These are phyloP conservation scores for Tenthredo distinguenda DNA, from an alignment of 2,888 invertebrate genomes.

Conservation along the genomic window DNA sequence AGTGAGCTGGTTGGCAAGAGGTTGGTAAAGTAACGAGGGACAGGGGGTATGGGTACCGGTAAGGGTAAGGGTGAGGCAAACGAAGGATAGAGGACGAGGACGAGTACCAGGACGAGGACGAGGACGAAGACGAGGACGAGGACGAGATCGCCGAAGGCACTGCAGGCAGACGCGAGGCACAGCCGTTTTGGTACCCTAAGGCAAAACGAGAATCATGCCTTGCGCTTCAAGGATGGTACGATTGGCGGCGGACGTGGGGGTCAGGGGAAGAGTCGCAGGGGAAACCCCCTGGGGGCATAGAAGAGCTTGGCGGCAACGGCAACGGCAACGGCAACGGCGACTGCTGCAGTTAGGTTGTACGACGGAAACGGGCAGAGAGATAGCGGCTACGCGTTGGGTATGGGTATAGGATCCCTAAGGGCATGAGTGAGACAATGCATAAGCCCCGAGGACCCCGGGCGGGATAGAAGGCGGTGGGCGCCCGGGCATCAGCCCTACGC, in stretches of 20 bases:
- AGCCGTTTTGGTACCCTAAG: conserved; percentile 70
- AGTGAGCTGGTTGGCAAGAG: conserved; percentile 57
- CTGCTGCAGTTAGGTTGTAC: conserved; percentile 66
- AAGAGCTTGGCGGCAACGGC: conserved; percentile 58
- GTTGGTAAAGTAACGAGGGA: conserved; percentile 63
- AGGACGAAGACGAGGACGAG: conserved; percentile 59
- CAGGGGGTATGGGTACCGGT: conserved; percentile 57
- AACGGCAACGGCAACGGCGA: conserved; percentile 25
- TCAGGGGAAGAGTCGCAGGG: conserved; percentile 53
- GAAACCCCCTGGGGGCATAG: conserved; percentile 59
- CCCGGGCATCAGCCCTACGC: conserved; percentile 61
- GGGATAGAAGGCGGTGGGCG: conserved; percentile 52
- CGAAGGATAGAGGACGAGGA: conserved; percentile 50
- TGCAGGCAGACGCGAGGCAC: conserved; percentile 73
- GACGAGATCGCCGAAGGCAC: conserved; percentile 65
- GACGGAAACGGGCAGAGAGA: conserved; percentile 70
- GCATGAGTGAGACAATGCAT: conserved; percentile 65
- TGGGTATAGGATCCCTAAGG: conserved; percentile 56
- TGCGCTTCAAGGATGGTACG: conserved; percentile 64
- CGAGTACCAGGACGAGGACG: conserved; percentile 53
- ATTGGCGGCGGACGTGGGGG: conserved; percentile 49
- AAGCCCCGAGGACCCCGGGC: conserved; percentile 63
- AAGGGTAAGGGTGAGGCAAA: conserved; percentile 54
- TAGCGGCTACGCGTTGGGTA: conserved; percentile 62
- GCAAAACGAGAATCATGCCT: conserved; percentile 69